A percentile compares a stretch with the other conserved stretches of the same genome.
Evolutionary conservation across 2,113 vertebrate genomes (phyloP).

Genomic region (Pitta sordida): DNA sequence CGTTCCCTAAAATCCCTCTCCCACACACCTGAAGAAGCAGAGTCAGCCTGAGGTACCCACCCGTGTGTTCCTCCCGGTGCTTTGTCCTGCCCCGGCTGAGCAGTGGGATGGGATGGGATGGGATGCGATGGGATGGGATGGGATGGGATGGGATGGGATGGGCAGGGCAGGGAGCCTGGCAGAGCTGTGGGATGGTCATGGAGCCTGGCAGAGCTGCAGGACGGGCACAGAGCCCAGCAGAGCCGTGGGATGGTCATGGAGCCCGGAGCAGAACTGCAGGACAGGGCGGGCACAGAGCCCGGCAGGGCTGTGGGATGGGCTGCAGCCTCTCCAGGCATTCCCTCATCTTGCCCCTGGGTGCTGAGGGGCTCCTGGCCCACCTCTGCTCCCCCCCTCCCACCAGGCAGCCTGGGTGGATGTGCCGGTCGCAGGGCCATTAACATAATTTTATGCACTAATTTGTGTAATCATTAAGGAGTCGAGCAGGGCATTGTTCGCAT

Average conservation of each 20-base stretch:
- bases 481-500: conserved; percentile 39
- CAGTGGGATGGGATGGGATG: neutral
- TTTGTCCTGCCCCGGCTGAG: neutral
- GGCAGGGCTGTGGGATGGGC: neutral
- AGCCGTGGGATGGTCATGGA: neutral
- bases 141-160: neutral
- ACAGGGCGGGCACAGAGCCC: fast-evolving
- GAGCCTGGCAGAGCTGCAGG: neutral
- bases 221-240: neutral
- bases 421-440: neutral
- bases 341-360: fast-evolving
- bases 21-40: fast-evolving
- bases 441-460: conserved; percentile 52
- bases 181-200: neutral
- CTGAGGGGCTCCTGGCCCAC: neutral
- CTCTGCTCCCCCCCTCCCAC: neutral
- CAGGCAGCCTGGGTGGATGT: neutral
- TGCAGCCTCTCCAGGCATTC: neutral
- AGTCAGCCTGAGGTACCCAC: neutral
- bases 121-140: neutral
- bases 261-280: neutral
- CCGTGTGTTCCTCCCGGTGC: fast-evolving
- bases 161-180: neutral
- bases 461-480: conserved; percentile 47
- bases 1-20: neutral